Evolutionary conservation across 1,140 invertebrate genomes (phyloP).

Genomic region (Hyles vespertilio): DNA sequence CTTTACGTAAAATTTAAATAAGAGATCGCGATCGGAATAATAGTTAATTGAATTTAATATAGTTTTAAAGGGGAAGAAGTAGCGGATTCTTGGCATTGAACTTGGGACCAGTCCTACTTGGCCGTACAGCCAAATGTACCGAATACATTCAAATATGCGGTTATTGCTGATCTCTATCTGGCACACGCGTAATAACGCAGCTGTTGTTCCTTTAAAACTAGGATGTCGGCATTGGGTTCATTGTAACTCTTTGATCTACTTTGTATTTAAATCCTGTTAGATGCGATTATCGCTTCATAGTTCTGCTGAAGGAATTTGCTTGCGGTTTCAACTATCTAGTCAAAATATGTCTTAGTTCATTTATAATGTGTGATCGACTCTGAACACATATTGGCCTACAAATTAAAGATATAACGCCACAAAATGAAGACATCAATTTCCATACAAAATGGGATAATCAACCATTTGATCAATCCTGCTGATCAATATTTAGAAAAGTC

Average conservation of each 20-base stretch:
- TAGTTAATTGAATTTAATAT: slow-evolving; percentile 19
- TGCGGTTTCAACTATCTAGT: too few species aligned
- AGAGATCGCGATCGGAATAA: slow-evolving; percentile 26
- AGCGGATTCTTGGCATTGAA: slow-evolving; percentile 64
- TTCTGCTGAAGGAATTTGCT: too few species aligned
- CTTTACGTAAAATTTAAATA: slow-evolving; percentile 1
- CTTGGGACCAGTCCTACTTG: slow-evolving; percentile 52
- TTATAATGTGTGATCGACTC: too few species aligned
- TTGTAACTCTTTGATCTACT: neutral
- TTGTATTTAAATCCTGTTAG: too few species aligned
- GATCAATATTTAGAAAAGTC: too few species aligned
- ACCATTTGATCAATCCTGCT: too few species aligned
- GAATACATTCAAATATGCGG: slow-evolving; percentile 14
- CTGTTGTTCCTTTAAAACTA: neutral
- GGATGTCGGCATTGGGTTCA: neutral
- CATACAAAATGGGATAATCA: too few species aligned
- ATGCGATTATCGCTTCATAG: too few species aligned
- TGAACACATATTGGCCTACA: too few species aligned
- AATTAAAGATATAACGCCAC: too few species aligned
- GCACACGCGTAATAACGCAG: neutral
- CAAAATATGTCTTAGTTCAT: too few species aligned
- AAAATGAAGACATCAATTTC: too few species aligned
- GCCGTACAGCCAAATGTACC: slow-evolving; percentile 50
- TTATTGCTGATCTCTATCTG: neutral
- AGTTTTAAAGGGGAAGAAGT: slow-evolving; percentile 32